A percentile compares a stretch with the other conserved stretches of the same genome.
These are phyloP conservation scores for Burhinus oedicnemus DNA, from an alignment of 2,113 vertebrate genomes.

Conservation along the genomic window DNA sequence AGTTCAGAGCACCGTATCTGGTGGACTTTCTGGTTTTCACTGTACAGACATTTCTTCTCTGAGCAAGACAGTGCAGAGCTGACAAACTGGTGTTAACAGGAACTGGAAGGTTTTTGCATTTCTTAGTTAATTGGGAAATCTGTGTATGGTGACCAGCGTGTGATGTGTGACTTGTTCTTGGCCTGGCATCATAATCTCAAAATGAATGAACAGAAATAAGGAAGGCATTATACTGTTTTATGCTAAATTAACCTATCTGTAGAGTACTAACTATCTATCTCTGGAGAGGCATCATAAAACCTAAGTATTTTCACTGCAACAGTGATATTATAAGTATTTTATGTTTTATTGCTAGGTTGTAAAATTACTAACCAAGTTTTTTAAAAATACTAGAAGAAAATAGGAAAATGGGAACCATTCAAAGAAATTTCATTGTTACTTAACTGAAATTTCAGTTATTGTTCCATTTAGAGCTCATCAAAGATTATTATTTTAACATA, in stretches of 20 bases:
- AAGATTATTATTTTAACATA: neutral
- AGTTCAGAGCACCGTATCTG: neutral
- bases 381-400: conserved; percentile 30
- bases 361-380: conserved; percentile 53
- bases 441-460: neutral
- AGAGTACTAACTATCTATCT: conserved; percentile 60
- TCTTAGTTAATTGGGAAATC: neutral
- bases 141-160: neutral
- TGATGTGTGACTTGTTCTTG: neutral
- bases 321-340: conserved; percentile 41
- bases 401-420: conserved; percentile 9
- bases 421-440: neutral
- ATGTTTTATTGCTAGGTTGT: conserved; percentile 48
- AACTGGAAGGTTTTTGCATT: neutral
- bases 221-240: conserved; percentile 55
- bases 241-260: conserved; percentile 67
- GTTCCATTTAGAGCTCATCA: neutral
- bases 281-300: conserved; percentile 44
- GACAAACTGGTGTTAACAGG: neutral
- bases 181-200: conserved; percentile 42
- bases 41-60: neutral
- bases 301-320: conserved; percentile 54
- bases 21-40: neutral
- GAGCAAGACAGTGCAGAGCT: neutral
- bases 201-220: conserved; percentile 63